phyloP scores from a whole-genome alignment of 2,888 invertebrate genomes.

The Hyposoter dolosus region DNA sequence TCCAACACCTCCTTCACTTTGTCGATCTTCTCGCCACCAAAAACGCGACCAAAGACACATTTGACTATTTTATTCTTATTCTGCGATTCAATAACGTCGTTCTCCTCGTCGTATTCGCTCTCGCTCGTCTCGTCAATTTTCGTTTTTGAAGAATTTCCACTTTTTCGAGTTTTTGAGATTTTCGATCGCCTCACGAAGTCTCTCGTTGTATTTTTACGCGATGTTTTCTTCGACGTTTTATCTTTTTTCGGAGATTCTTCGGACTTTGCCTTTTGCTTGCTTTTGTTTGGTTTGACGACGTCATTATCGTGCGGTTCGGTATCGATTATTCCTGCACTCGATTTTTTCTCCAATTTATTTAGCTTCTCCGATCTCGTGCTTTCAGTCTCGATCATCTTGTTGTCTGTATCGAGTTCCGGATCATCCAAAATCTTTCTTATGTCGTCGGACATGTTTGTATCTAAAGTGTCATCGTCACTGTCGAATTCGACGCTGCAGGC shows the following conservation, averaged over 20 bases:
- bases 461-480: constrained; percentile 76
- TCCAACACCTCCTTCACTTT: constrained; percentile 82
- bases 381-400: constrained; percentile 51
- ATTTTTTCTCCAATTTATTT: background rate
- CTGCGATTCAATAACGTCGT: constrained; percentile 70
- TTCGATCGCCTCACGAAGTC: constrained; percentile 33
- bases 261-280: constrained; percentile 28
- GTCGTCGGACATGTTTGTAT: constrained; percentile 75
- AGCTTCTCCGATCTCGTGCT: constrained; percentile 32
- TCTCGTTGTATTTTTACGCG: constrained; percentile 23
- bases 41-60: constrained; percentile 82
- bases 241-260: constrained; percentile 36
- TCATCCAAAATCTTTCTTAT: constrained; percentile 76
- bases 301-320: background rate
- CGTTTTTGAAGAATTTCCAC: constrained; percentile 41
- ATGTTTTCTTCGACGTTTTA: constrained; percentile 49
- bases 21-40: constrained; percentile 80
- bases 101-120: constrained; percentile 71
- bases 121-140: constrained; percentile 73
- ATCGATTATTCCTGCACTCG: background rate
- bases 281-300: constrained; percentile 24
- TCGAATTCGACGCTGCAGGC: constrained; percentile 73
- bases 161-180: constrained; percentile 58
- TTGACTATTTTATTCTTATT: constrained; percentile 82
- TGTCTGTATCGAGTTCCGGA: constrained; percentile 73